Evolutionary conservation across 2,113 vertebrate genomes (phyloP).

Genomic region (Cyphomyrus discorhynchus): DNA sequence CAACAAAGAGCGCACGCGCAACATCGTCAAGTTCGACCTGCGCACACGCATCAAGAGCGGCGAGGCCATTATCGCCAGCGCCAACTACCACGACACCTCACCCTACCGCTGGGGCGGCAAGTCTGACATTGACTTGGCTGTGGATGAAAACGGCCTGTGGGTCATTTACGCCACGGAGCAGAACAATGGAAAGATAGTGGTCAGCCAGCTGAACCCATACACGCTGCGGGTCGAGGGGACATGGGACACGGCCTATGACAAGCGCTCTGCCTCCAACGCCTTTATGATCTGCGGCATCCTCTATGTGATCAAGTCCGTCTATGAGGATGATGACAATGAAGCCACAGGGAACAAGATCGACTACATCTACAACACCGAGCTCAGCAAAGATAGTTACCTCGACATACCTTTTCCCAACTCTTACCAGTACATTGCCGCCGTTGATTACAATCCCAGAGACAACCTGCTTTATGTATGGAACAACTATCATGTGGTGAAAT

Average conservation of each 20-base stretch:
- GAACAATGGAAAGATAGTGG: conserved; percentile 93
- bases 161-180: conserved; percentile 98
- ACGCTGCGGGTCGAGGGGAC: conserved; percentile 90
- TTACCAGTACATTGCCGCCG: conserved; percentile 96
- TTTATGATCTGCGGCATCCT: conserved; percentile 98
- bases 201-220: conserved; percentile 95
- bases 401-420: conserved; percentile 96
- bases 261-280: conserved; percentile 94
- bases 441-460: conserved; percentile 99
- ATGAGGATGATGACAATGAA: conserved; percentile 96
- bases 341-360: conserved; percentile 97
- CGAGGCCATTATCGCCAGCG: conserved; percentile 93
- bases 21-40: conserved; percentile 96
- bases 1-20: conserved; percentile 96
- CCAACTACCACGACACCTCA: conserved; percentile 97
- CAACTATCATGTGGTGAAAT: conserved; percentile 97
- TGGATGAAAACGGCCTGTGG: conserved; percentile 97
- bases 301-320: conserved; percentile 92
- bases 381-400: conserved; percentile 86
- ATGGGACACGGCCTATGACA: conserved; percentile 96
- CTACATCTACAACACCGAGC: conserved; percentile 96
- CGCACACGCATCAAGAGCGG: conserved; percentile 95
- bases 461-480: conserved; percentile 98
- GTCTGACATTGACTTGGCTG: conserved; percentile 92
- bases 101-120: conserved; percentile 98